phyloP scores from a whole-genome alignment of 1,140 invertebrate genomes.

The Lasaia peninsularis region DNA sequence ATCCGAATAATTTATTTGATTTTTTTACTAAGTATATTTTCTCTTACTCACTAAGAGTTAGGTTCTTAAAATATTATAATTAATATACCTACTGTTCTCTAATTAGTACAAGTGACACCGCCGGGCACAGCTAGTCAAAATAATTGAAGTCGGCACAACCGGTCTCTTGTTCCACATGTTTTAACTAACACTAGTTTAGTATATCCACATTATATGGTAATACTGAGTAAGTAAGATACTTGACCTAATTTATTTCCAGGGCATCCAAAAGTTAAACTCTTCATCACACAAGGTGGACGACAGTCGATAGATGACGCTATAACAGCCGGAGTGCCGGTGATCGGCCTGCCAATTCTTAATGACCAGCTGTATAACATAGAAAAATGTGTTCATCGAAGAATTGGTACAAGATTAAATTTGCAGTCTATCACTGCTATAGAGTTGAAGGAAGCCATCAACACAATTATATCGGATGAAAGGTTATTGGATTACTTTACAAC shows the following conservation, averaged over 20 bases:
- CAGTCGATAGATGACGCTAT: slow-evolving; percentile 39
- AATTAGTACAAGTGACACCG: no score
- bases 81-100: no score
- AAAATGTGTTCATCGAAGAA: slow-evolving; percentile 33
- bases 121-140: no score
- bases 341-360: slow-evolving; percentile 56
- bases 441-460: slow-evolving; percentile 35
- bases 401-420: slow-evolving; percentile 39
- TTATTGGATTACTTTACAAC: slow-evolving; percentile 17
- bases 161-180: no score
- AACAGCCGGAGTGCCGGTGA: slow-evolving; percentile 74
- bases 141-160: no score
- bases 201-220: no score
- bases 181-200: no score
- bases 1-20: no score
- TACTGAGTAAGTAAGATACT: no score
- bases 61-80: no score
- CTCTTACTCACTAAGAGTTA: no score
- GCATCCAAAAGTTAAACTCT: slow-evolving; percentile 40
- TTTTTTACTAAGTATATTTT: no score
- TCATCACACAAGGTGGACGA: slow-evolving; percentile 65
- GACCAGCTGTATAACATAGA: slow-evolving; percentile 50
- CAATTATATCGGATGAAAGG: slow-evolving; percentile 27
- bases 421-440: slow-evolving; percentile 31
- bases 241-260: slow-evolving; percentile 23